phyloP scores from a whole-genome alignment of 37 sponge, comb jelly and placozoan genomes.

The Bolinopsis microptera region DNA sequence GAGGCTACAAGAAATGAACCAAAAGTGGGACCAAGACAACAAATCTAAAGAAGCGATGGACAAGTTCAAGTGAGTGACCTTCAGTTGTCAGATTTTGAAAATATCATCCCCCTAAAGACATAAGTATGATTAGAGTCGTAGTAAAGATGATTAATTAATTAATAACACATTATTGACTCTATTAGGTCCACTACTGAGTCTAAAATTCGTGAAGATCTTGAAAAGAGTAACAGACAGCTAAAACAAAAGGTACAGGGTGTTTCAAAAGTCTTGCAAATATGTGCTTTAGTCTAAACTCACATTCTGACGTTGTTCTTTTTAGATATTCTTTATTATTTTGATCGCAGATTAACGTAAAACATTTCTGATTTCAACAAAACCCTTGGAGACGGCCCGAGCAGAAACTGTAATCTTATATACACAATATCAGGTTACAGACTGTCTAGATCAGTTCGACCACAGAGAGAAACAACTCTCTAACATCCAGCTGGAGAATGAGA shows the following conservation, averaged over 20 bases:
- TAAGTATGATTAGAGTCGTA: too few species aligned
- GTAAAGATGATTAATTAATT: too few species aligned
- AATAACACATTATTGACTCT: too few species aligned
- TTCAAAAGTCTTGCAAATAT: too few species aligned
- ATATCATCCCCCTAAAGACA: too few species aligned
- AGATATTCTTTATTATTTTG: too few species aligned
- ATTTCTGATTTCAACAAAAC: too few species aligned
- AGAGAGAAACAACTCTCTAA: background rate
- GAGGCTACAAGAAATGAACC: constrained; percentile 43
- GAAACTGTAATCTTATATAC: too few species aligned
- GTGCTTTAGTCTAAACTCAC: too few species aligned
- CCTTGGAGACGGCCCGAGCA: too few species aligned
- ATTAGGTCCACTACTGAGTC: constrained; percentile 5
- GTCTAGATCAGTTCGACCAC: background rate
- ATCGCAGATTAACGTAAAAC: too few species aligned
- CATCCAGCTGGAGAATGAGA: constrained; percentile 30
- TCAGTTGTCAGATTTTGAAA: background rate
- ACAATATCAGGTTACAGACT: constrained; percentile 30
- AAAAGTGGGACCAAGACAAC: constrained; percentile 33
- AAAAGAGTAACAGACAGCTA: background rate
- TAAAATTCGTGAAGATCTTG: constrained; percentile 32
- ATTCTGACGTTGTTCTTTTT: too few species aligned
- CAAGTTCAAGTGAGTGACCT: background rate
- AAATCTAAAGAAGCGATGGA: constrained; percentile 35
- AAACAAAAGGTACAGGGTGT: constrained; percentile 6